Evolutionary conservation across 2,113 vertebrate species (phyloP), one percentile per base, ranked within the genome.

Genomic region (Sorex araneus): DNA sequence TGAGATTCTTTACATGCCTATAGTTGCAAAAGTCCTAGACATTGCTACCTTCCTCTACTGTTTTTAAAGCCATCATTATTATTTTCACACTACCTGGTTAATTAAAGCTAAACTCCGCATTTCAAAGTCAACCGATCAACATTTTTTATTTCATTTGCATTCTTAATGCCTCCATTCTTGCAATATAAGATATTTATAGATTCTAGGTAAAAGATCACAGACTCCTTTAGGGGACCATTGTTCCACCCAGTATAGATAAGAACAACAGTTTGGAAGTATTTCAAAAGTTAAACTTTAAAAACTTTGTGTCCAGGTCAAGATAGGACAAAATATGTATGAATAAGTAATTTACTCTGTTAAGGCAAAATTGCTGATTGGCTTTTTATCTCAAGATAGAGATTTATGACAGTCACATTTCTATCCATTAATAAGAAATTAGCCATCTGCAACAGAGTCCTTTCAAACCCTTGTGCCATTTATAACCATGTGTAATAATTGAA

Each of bases 341-440:
- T 67, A 78, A 66, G 57, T 47, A 40, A 74, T 64, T 69, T 47
- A 75, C 3, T 88, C 16, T 77, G 34, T 30, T 67, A 73, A 78
- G 36, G 19, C 27, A 76, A 82, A 84, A 30, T 78, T 91, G 76
- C 30, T 43, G 63, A 90, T 18, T 60, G 18, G 0, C 0, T 88
- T 94, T 78, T 86, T 43, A 83, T 87, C 43, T 69, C 6, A 84
- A 86, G 60, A 81, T 89, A 86, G 15, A 64, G 67, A 94, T 82
- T 90, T 83, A 91, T 84, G 45, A 21, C 27, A 43, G 40, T 0
- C 18, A 87, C 28, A 34, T 73, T 87, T 2, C 69, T 87, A 94
- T 3, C 1, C 45, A 91, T 92, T 95, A 95, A 91, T 91, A 94
- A 90, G 54, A 91, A 89, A 84, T 89, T 91, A 94, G 47, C 27